A percentile compares a stretch with the other conserved stretches of the same genome.
These are phyloP conservation scores for Acanthornis magna DNA, from an alignment of 2,797 vertebrate species.

Conservation along the genomic window DNA sequence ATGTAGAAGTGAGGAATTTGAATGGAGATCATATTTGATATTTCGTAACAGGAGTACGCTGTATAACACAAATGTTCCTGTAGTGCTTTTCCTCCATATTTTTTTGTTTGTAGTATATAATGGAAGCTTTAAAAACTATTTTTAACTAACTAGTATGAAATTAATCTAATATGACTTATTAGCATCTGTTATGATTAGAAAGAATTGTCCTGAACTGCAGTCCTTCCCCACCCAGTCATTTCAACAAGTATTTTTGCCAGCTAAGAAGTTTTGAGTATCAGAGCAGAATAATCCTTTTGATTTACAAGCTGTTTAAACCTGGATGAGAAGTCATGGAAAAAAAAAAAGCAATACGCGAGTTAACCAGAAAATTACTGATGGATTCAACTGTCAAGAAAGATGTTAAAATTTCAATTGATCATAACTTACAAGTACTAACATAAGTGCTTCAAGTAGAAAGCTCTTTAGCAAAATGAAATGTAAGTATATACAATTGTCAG, in stretches of 20 bases:
- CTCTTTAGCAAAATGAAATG: neutral
- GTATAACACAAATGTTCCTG: neutral
- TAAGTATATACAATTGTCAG: neutral
- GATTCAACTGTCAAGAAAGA: neutral
- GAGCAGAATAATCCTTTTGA: constrained; percentile 11
- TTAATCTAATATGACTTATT: neutral
- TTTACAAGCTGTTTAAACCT: neutral
- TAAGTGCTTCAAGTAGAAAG: neutral
- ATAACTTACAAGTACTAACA: neutral
- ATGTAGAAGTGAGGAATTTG: neutral
- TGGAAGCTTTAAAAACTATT: neutral
- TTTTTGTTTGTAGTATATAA: neutral
- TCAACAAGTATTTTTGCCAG: neutral
- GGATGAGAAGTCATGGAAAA: neutral
- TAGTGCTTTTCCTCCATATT: neutral
- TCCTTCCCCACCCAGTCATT: neutral
- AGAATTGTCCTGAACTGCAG: neutral
- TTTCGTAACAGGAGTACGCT: neutral
- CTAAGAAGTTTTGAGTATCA: neutral
- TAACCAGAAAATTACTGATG: neutral
- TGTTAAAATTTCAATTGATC: neutral
- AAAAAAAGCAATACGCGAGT: neutral
- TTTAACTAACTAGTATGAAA: neutral
- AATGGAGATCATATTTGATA: neutral
- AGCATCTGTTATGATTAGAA: neutral